Evolutionary conservation across 2,113 vertebrate species (phyloP).

Genomic region (Scomber colias): DNA sequence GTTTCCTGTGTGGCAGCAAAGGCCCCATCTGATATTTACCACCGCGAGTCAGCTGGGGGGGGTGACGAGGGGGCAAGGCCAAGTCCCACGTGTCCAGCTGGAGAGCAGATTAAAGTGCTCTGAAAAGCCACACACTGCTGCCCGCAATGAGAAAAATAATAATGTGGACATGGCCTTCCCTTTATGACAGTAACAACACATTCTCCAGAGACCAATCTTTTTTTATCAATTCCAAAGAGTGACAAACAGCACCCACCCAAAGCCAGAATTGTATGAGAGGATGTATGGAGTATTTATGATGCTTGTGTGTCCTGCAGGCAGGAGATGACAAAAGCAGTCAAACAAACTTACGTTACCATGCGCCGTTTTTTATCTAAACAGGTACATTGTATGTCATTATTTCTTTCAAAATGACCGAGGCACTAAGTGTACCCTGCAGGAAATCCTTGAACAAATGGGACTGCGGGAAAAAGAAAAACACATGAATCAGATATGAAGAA

Average conservation of each 20-base stretch:
- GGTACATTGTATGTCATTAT: conserved; percentile 43
- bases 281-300: conserved; percentile 79
- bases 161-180: conserved; percentile 84
- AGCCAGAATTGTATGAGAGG: conserved; percentile 69
- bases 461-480: neutral
- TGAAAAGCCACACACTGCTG: conserved; percentile 78
- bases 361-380: conserved; percentile 56
- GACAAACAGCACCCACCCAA: conserved; percentile 76
- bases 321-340: conserved; percentile 77
- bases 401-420: conserved; percentile 58
- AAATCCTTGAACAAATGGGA: conserved; percentile 48
- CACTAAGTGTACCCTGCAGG: conserved; percentile 24
- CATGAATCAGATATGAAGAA: conserved; percentile 30
- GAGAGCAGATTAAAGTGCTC: conserved; percentile 85
- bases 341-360: conserved; percentile 69
- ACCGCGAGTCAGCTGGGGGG: conserved; percentile 63
- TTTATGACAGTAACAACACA: conserved; percentile 84
- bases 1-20: conserved; percentile 35
- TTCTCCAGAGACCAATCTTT: conserved; percentile 83
- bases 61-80: conserved; percentile 83
- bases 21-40: conserved; percentile 80
- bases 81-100: conserved; percentile 78
- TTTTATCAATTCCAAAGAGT: conserved; percentile 80
- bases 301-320: conserved; percentile 70
- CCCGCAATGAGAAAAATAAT: conserved; percentile 82